phyloP scores from a whole-genome alignment of 2,888 invertebrate genomes.

The Andrena bucephala region DNA sequence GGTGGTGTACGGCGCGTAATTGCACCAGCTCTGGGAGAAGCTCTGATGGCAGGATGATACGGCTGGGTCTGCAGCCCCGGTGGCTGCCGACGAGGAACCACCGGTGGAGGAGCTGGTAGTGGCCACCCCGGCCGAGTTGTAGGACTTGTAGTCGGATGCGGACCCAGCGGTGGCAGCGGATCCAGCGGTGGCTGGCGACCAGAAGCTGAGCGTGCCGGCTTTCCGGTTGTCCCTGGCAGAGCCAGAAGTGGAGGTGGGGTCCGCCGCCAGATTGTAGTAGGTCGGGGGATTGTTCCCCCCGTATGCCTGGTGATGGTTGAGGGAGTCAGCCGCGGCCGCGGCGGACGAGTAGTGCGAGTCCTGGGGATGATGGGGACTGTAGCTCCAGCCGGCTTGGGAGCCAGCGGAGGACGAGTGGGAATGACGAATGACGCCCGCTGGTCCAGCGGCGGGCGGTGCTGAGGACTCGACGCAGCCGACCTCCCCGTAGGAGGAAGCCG shows the following conservation, averaged over 20 bases:
- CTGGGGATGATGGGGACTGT: slow-evolving; percentile 88
- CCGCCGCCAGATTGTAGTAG: slow-evolving; percentile 91
- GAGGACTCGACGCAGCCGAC: slow-evolving; percentile 85
- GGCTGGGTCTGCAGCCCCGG: slow-evolving; percentile 85
- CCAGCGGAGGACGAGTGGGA: slow-evolving; percentile 85
- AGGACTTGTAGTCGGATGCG: slow-evolving; percentile 87
- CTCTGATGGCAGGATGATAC: slow-evolving; percentile 89
- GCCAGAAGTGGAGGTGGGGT: slow-evolving; percentile 86
- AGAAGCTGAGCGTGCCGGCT: slow-evolving; percentile 88
- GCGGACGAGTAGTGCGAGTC: slow-evolving; percentile 83
- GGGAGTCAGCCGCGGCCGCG: slow-evolving; percentile 87
- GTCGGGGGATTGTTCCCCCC: slow-evolving; percentile 88
- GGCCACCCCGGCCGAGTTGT: slow-evolving; percentile 83
- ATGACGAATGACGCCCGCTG: slow-evolving; percentile 91
- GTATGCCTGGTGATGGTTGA: slow-evolving; percentile 89
- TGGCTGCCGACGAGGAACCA: slow-evolving; percentile 82
- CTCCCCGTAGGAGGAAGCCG: slow-evolving; percentile 82
- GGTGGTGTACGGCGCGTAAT: slow-evolving; percentile 88
- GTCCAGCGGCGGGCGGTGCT: slow-evolving; percentile 86
- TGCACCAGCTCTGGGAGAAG: slow-evolving; percentile 91
- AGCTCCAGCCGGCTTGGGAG: slow-evolving; percentile 89
- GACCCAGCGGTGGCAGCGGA: slow-evolving; percentile 83
- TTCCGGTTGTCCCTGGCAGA: slow-evolving; percentile 87
- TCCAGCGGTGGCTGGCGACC: slow-evolving; percentile 88
- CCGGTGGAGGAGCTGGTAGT: slow-evolving; percentile 86